Conservation (phyloP, 2,797 vertebrate genomes). For the Erithacus rubecula region DNA sequence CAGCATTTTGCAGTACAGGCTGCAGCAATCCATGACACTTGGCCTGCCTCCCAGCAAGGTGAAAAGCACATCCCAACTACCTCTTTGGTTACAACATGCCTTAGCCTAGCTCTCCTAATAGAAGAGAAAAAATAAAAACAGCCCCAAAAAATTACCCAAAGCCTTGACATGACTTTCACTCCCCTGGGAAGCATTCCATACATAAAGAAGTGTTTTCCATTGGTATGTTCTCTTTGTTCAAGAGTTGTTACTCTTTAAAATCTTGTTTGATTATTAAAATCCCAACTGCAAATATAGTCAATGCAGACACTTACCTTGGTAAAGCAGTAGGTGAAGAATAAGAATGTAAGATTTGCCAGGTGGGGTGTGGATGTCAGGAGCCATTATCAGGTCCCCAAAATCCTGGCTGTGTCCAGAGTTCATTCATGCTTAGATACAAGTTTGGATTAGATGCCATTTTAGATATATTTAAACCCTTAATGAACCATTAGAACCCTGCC, state of each 20-base stretch:
- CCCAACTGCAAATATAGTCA: not conserved
- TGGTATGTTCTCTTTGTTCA: not conserved
- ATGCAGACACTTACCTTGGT: not conserved
- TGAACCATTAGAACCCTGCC: not conserved
- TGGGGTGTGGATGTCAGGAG: not conserved
- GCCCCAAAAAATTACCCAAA: not conserved
- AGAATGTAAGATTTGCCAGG: not conserved
- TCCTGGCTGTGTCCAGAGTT: not conserved
- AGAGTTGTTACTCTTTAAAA: not conserved
- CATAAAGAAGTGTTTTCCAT: not conserved
- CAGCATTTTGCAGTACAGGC: not conserved
- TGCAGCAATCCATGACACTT: not conserved
- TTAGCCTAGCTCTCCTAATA: not conserved
- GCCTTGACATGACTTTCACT: not conserved
- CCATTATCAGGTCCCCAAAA: not conserved
- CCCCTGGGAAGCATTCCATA: not conserved
- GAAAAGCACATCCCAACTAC: not conserved
- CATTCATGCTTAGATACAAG: not conserved
- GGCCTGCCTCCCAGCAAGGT: not conserved
- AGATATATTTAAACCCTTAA: not conserved
- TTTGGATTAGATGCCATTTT: not conserved
- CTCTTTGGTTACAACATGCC: not conserved
- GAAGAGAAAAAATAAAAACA: not conserved
- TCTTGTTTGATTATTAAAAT: not conserved
- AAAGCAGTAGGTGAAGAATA: not conserved